Evolutionary conservation across 2,797 vertebrate species (phyloP).

Genomic region (Passerculus sandwichensis): DNA sequence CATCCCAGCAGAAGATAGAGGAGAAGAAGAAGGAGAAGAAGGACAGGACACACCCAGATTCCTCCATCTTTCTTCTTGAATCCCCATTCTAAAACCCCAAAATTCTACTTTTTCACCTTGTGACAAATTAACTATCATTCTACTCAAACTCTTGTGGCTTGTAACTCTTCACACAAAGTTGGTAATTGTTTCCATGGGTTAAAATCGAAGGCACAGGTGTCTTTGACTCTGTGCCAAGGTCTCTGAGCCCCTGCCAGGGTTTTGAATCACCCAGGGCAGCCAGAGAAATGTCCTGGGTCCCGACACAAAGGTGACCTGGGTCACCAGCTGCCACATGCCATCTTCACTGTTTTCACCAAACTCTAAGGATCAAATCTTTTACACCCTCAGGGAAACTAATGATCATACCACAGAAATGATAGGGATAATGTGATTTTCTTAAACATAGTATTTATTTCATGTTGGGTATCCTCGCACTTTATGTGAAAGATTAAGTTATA

Average conservation of each 20-base stretch:
- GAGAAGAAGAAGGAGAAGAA: not conserved
- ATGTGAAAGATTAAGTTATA: not conserved
- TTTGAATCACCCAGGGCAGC: not conserved
- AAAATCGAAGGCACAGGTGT: not conserved
- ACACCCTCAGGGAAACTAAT: not conserved
- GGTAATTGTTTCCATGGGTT: not conserved
- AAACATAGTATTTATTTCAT: not conserved
- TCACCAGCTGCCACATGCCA: not conserved
- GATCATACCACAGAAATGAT: not conserved
- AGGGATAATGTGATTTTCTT: not conserved
- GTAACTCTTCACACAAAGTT: not conserved
- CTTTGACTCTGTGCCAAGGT: accelerated
- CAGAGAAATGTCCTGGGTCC: not conserved
- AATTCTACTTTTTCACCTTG: not conserved
- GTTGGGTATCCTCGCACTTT: not conserved
- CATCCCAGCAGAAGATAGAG: not conserved
- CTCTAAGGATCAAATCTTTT: not conserved
- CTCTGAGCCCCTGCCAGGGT: not conserved
- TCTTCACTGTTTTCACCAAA: not conserved
- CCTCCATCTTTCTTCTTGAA: not conserved
- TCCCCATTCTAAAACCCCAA: not conserved
- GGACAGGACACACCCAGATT: not conserved
- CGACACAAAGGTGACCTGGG: accelerated
- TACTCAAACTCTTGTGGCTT: not conserved
- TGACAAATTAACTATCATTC: not conserved